Evolutionary conservation across 2,797 vertebrate genomes (phyloP).

Genomic region (Microctenopoma stevenorrisi): DNA sequence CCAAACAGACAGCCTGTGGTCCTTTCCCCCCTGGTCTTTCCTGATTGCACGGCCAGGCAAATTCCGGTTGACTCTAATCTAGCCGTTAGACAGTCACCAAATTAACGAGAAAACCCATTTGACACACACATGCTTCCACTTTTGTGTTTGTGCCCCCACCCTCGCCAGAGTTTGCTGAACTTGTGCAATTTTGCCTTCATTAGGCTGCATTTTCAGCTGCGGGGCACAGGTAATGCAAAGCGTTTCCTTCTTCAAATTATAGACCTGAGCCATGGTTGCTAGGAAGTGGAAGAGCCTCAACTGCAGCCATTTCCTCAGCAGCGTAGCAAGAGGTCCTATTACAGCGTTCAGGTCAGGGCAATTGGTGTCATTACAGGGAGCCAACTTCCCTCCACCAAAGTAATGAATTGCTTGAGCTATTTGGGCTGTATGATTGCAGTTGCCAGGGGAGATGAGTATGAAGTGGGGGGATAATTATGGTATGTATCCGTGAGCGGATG

Average conservation of each 20-base stretch:
- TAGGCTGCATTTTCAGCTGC: slow-evolving; percentile 78
- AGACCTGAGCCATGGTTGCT: slow-evolving; percentile 85
- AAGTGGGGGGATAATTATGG: slow-evolving; percentile 82
- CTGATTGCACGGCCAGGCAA: slow-evolving; percentile 72
- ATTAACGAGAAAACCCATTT: slow-evolving; percentile 75
- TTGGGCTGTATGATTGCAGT: slow-evolving; percentile 91
- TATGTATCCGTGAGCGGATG: slow-evolving; percentile 76
- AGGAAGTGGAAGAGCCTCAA: slow-evolving; percentile 89
- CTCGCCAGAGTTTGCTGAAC: slow-evolving; percentile 68
- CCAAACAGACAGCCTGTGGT: slow-evolving; percentile 63
- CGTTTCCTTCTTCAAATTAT: slow-evolving; percentile 80
- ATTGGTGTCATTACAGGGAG: slow-evolving; percentile 97
- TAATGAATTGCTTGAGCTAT: slow-evolving; percentile 94
- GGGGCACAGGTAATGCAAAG: slow-evolving; percentile 82
- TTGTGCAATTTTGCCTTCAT: slow-evolving; percentile 83
- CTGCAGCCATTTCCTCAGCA: slow-evolving; percentile 93
- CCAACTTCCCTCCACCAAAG: slow-evolving; percentile 91
- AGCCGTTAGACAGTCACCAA: slow-evolving; percentile 65
- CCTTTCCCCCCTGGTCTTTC: slow-evolving; percentile 76
- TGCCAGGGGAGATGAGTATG: slow-evolving; percentile 91
- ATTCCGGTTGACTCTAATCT: slow-evolving; percentile 76
- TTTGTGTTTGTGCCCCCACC: slow-evolving; percentile 70
- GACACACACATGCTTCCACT: slow-evolving; percentile 84
- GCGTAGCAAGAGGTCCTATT: slow-evolving; percentile 89
- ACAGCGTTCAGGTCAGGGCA: slow-evolving; percentile 94